A percentile compares a stretch with the other conserved stretches of the same genome.
These are phyloP conservation scores for Labeo calbasu DNA, from an alignment of 2,797 vertebrate species.

Conservation along the genomic window DNA sequence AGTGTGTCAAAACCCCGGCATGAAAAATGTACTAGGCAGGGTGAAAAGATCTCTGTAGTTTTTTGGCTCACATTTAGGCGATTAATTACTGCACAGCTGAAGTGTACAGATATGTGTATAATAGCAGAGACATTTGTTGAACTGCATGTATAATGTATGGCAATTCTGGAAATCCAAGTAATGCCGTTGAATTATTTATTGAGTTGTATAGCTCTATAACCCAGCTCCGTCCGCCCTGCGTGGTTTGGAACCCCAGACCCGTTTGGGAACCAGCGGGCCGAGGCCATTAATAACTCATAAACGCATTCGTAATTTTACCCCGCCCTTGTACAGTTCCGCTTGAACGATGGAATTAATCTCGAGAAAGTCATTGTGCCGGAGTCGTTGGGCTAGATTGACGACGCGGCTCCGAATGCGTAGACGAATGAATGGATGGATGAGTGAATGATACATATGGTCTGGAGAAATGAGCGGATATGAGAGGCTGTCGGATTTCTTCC, in stretches of 20 bases:
- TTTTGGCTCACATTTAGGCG: constrained; percentile 46
- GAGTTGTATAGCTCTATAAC: constrained; percentile 59
- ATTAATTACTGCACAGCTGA: constrained; percentile 58
- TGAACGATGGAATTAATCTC: constrained; percentile 44
- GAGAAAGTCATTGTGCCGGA: constrained; percentile 24
- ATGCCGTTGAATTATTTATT: constrained; percentile 62
- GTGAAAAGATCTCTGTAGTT: constrained; percentile 40
- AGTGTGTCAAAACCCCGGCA: constrained; percentile 39
- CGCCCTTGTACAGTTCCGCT: constrained; percentile 41
- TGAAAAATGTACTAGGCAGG: constrained; percentile 30
- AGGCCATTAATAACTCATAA: constrained; percentile 62
- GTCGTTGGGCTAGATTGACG: constrained; percentile 24
- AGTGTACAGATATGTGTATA: constrained; percentile 51
- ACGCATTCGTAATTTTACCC: constrained; percentile 53
- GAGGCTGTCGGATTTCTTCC: constrained; percentile 14
- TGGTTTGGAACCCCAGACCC: constrained; percentile 48
- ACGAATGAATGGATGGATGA: constrained; percentile 43
- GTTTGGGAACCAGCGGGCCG: constrained; percentile 50
- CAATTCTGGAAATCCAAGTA: constrained; percentile 62
- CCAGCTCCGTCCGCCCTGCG: constrained; percentile 34
- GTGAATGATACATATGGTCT: constrained; percentile 30
- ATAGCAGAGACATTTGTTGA: constrained; percentile 61
- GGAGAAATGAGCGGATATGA: constrained; percentile 33
- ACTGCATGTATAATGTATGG: constrained; percentile 64
- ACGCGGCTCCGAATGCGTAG: constrained; percentile 15